Percentiles rank a stretch among this genome's conserved stretches.
phyloP scores from a whole-genome alignment of 2,113 vertebrate species.

The Odontophorus gujanensis region DNA sequence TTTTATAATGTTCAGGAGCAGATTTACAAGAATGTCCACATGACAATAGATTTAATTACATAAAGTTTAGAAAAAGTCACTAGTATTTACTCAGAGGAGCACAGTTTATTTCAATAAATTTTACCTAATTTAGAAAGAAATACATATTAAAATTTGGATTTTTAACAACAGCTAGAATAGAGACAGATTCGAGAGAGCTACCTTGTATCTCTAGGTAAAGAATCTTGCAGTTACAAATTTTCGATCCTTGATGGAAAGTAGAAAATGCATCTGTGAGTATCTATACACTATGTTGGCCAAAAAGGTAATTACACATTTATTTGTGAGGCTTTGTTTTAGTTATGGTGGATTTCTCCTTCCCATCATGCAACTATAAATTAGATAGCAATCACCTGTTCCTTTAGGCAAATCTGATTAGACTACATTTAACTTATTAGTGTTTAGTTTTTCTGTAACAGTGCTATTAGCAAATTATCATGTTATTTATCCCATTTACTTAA shows the following conservation, averaged over 20 bases:
- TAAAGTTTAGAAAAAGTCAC: background rate
- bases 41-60: background rate
- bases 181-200: background rate
- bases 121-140: background rate
- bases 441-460: background rate
- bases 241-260: background rate
- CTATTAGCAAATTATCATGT: background rate
- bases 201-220: background rate
- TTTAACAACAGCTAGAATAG: background rate
- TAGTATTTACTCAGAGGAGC: background rate
- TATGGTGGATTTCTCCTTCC: background rate
- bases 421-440: background rate
- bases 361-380: constrained; percentile 4
- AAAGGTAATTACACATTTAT: background rate
- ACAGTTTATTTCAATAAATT: background rate
- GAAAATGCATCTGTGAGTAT: background rate
- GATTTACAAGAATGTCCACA: background rate
- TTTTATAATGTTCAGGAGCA: background rate
- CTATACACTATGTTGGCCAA: background rate
- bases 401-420: background rate
- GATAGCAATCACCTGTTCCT: background rate
- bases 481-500: background rate
- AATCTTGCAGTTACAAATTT: background rate
- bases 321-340: background rate
- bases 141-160: background rate